Percentiles rank a stretch among this genome's conserved stretches.
phyloP scores from a whole-genome alignment of 2,797 vertebrate genomes.

The Adrianichthys oophorus region DNA sequence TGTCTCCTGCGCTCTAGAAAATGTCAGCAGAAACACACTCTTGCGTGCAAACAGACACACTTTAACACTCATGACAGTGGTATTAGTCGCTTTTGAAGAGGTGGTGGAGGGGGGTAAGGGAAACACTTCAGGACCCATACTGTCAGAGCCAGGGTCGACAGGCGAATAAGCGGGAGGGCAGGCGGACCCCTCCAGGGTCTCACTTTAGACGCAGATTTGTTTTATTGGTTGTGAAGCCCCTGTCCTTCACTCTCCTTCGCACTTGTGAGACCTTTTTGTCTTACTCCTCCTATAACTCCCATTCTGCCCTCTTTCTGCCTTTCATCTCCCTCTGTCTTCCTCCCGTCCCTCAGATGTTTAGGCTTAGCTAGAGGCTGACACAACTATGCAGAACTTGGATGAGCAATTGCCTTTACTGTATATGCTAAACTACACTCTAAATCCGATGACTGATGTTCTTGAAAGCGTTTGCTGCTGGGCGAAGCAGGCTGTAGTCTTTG shows the following conservation, averaged over 20 bases:
- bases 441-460: conserved; percentile 64
- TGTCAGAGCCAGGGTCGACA: conserved; percentile 48
- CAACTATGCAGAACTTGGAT: conserved; percentile 61
- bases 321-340: conserved; percentile 46
- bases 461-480: conserved; percentile 60
- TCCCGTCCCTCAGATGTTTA: conserved; percentile 61
- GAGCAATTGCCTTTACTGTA: conserved; percentile 69
- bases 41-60: conserved; percentile 30
- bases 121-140: conserved; percentile 58
- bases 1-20: conserved; percentile 13
- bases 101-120: conserved; percentile 45
- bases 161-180: conserved; percentile 28
- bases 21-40: conserved; percentile 34
- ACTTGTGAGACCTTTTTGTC: conserved; percentile 64
- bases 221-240: conserved; percentile 64
- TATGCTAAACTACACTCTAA: conserved; percentile 64
- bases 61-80: conserved; percentile 60
- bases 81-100: conserved; percentile 63
- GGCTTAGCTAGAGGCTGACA: conserved; percentile 67
- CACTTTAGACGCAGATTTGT: conserved; percentile 61
- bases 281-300: conserved; percentile 24
- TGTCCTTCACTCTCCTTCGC: conserved; percentile 70
- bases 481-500: conserved; percentile 55
- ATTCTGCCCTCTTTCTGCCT: conserved; percentile 17
- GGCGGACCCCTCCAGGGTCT: conserved; percentile 34